phyloP scores from a whole-genome alignment of 2,888 invertebrate species.

The Trisateles emortualis region DNA sequence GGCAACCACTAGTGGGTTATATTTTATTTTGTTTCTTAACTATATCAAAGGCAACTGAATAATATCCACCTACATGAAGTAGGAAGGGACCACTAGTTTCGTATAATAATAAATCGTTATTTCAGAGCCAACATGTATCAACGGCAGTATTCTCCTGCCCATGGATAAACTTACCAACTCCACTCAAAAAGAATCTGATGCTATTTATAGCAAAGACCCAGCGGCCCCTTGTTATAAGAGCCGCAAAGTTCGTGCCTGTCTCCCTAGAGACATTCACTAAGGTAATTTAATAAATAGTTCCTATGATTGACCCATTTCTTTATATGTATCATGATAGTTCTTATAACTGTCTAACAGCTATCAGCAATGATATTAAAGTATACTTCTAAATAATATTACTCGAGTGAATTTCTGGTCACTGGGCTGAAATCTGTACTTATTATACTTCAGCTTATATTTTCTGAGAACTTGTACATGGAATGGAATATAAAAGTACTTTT shows the following conservation, averaged over 20 bases:
- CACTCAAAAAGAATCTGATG: conserved; percentile 54
- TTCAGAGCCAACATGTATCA: conserved; percentile 61
- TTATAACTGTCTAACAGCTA: not conserved
- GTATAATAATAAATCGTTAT: conserved; percentile 13
- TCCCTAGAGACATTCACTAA: conserved; percentile 66
- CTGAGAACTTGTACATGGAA: not conserved
- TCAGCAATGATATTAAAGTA: too few species aligned
- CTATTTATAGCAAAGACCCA: conserved; percentile 64
- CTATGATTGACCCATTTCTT: not conserved
- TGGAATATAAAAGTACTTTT: not conserved
- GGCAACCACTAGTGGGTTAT: too few species aligned
- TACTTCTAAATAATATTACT: too few species aligned
- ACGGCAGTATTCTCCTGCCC: conserved; percentile 53
- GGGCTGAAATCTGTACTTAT: too few species aligned
- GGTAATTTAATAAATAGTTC: conserved; percentile 44
- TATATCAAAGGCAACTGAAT: too few species aligned
- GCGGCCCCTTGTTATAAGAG: conserved; percentile 57
- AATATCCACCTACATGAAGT: too few species aligned
- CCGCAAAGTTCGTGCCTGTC: conserved; percentile 57
- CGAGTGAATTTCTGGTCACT: too few species aligned
- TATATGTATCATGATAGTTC: not conserved
- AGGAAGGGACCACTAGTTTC: too few species aligned
- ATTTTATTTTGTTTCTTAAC: too few species aligned
- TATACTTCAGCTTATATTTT: not conserved
- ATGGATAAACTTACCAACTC: conserved; percentile 56